Evolutionary conservation across 2,797 vertebrate species (phyloP).

Genomic region (Neoniphon sammara): DNA sequence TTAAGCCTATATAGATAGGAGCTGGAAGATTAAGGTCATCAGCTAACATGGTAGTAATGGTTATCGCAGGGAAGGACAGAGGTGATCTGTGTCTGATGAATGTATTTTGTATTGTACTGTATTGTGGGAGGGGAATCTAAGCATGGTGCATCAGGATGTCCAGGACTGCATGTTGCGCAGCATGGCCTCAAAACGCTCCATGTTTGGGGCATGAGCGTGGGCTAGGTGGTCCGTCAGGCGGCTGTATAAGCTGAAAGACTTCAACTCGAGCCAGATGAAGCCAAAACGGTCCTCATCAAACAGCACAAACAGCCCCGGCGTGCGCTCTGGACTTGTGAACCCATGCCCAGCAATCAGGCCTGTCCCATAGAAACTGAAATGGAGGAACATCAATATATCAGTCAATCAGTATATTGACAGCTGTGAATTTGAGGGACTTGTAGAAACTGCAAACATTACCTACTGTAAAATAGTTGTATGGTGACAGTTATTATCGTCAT

Average conservation of each 20-base stretch:
- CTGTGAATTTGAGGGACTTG: neutral
- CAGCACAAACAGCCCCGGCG: slow-evolving; percentile 92
- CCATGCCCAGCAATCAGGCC: slow-evolving; percentile 96
- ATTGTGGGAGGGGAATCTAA: slow-evolving; percentile 75
- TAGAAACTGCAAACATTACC: too few relatives aligned
- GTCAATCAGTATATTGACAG: neutral
- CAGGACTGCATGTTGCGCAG: slow-evolving; percentile 95
- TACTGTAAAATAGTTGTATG: too few relatives aligned
- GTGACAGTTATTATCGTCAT: too few relatives aligned
- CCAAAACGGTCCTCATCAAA: slow-evolving; percentile 96
- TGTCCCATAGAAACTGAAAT: slow-evolving; percentile 92
- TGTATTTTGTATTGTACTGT: slow-evolving; percentile 30
- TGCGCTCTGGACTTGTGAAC: slow-evolving; percentile 96
- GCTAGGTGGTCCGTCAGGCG: slow-evolving; percentile 92
- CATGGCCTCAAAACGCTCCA: slow-evolving; percentile 95
- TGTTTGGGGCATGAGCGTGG: slow-evolving; percentile 89
- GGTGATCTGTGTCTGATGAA: slow-evolving; percentile 47
- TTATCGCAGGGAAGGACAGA: slow-evolving; percentile 51
- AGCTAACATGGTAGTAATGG: slow-evolving; percentile 27
- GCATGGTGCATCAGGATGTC: slow-evolving; percentile 87
- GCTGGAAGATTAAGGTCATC: slow-evolving; percentile 40
- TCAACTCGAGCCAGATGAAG: slow-evolving; percentile 98
- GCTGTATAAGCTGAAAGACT: slow-evolving; percentile 98
- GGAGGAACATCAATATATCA: slow-evolving; percentile 20
- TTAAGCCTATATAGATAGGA: slow-evolving; percentile 29